Base-by-base conservation (phyloP, 2,888 invertebrate species). In the Xestoiulus laeticollis region DNA sequence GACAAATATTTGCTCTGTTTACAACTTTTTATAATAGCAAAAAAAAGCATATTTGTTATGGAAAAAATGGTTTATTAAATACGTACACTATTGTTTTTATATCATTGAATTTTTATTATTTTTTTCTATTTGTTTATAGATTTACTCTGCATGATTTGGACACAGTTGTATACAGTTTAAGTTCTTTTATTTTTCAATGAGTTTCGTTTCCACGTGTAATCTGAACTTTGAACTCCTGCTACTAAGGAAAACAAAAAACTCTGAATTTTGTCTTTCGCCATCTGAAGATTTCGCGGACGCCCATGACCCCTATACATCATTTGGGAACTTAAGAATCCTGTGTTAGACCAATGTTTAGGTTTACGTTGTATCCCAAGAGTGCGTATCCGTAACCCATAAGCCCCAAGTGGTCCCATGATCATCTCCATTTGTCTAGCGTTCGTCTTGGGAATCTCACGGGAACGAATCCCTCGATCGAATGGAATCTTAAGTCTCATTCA, bases 341-440 rank as follows among this genome's bases (percentile, higher is more conserved):
- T 78, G 78, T 78, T 78, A 30, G 78, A 78, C 78, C 78, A 78
- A 30, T 30, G 78, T 26, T 30, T 12, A 30, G 78, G 78, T 78
- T 78, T n/a, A 78, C 78, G 78, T 78, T 26, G 78, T 78, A 78
- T 78, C 78, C 78, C 78, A 30, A 12, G 78, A 30, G 78, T 30
- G 78, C 78, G 78, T 78, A 78, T 78, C 78, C 78, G 78, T 78
- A 78, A 78, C 78, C 78, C 78, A 30, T 14, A 22, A 14, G 78
- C 30, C 78, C 78, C 78, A 30, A 78, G 78, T 78, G 78, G 30
- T 78, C 14, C 59, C 1, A 0, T 78, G 78, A 10, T 78, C 78
- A 14, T 30, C 78, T 78, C 78, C 78, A 78, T 78, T 78, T 26
- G 78, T 78, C 78, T 30, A 78, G 78, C 78, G 78, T 78, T 78